Evolutionary conservation across 2,888 invertebrate species (phyloP), one percentile per base, ranked within the genome.

Genomic region (Phaonia tiefii): DNA sequence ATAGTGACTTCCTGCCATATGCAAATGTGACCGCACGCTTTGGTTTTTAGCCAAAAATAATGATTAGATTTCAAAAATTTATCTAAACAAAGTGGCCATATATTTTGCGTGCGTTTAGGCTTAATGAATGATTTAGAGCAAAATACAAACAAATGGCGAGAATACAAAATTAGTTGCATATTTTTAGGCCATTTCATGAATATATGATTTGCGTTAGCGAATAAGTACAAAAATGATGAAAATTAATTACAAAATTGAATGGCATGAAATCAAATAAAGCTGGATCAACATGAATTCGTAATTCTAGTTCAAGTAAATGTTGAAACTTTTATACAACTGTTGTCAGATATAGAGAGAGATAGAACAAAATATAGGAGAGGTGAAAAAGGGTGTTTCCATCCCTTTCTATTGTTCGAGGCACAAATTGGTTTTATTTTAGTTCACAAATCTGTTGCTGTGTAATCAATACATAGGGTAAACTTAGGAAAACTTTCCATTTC

Each of bases 11-110:
- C 51, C 51, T 49, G 5, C 5, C 25, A 31, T 8, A 31, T 31
- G 31, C 31, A 31, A 8, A 31, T 31, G 3, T 31, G 4, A 31
- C 31, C 31, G 31, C 31, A 5, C 31, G 8, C 8, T 58, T 26
- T 22, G 10, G 20, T 20, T 54, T 11, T 25, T 20, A 1, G 22
- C 54, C 20, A 4, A 25, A 2, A 7, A 4, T 63, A 63, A 42
- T 63, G 63, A 63, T 63, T 63, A 63, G 63, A 63, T 63, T 63
- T 22, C 4, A 31, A 63, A 63, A 63, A 63, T 63, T 63, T 63
- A 63, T 63, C 42, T 42, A 63, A 63, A 63, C 63, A 63, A 63
- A 31, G 42, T 63, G 63, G 37, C 63, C 63, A 63, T 63, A 63
- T 5, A 63, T 63, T 63, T 63, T 37, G 63, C 42, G 39, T 63